Evolutionary conservation across 2,888 invertebrate species (phyloP).

Genomic region (Callyntrura guangdongensis): DNA sequence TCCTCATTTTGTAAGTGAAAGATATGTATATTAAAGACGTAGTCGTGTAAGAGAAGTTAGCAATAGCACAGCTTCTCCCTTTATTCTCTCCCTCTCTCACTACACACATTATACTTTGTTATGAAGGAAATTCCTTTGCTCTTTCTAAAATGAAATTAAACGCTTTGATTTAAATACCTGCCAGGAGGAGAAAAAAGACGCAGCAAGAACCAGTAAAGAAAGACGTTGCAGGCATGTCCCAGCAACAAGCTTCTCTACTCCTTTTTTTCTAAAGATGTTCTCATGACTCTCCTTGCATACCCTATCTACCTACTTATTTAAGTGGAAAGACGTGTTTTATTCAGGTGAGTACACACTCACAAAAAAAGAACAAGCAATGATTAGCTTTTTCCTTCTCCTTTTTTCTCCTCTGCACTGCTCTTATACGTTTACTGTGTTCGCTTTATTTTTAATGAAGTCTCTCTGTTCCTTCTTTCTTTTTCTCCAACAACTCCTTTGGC

Average conservation of each 20-base stretch:
- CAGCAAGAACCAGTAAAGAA: not conserved
- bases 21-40: not conserved
- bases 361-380: conserved; percentile 48
- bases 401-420: not conserved
- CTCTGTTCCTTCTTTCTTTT: not conserved
- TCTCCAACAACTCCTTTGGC: not conserved
- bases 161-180: conserved; percentile 57
- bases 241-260: conserved; percentile 19
- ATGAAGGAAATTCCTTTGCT: conserved; percentile 24
- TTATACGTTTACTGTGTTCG: not conserved
- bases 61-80: not conserved
- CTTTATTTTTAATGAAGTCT: conserved; percentile 42
- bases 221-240: not conserved
- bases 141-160: conserved; percentile 53
- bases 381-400: conserved; percentile 37
- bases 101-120: too few relatives aligned
- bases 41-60: too few relatives aligned
- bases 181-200: conserved; percentile 1
- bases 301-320: conserved; percentile 46
- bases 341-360: conserved; percentile 50
- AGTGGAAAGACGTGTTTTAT: conserved; percentile 51
- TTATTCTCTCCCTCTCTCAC: not conserved
- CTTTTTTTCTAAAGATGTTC: not conserved
- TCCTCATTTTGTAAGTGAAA: not conserved
- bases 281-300: conserved; percentile 11